Conservation (phyloP, 1,140 invertebrate species). For the Pachyrhynchus sulphureomaculatus region DNA sequence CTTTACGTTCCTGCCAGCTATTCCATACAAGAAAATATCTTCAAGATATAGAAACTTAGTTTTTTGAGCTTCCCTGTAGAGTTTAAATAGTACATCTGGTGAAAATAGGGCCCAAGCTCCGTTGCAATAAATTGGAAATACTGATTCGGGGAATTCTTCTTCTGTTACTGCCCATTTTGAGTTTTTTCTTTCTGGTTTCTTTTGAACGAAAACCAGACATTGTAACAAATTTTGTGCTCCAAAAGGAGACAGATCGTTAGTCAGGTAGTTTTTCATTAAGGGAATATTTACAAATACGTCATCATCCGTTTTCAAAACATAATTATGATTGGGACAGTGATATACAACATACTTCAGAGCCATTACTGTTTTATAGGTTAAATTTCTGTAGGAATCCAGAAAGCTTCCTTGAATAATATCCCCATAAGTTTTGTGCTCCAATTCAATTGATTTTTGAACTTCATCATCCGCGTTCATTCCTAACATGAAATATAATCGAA, state of each 20-base stretch:
- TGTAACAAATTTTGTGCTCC: constrained; percentile 62
- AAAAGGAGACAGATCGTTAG: constrained; percentile 56
- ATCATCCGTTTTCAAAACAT: constrained; percentile 77
- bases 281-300: constrained; percentile 76
- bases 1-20: constrained; percentile 62
- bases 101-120: constrained; percentile 77
- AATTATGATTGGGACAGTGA: constrained; percentile 68
- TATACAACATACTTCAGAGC: constrained; percentile 78
- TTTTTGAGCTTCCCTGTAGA: constrained; percentile 65
- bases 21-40: constrained; percentile 78
- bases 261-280: constrained; percentile 64
- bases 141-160: constrained; percentile 63
- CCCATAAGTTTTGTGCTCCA: constrained; percentile 62
- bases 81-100: constrained; percentile 64
- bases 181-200: constrained; percentile 61
- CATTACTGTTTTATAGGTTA: constrained; percentile 87
- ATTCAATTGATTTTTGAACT: constrained; percentile 55
- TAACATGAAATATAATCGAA: constrained; percentile 68
- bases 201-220: constrained; percentile 56
- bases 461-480: constrained; percentile 57
- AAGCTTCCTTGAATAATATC: constrained; percentile 82
- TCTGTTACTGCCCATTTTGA: constrained; percentile 79
- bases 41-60: constrained; percentile 79
- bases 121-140: constrained; percentile 70
- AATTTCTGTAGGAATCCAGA: constrained; percentile 76